Evolutionary conservation across 2,888 invertebrate genomes (phyloP), one percentile per base, ranked within the genome.

Genomic region (Apotomis turbidana): DNA sequence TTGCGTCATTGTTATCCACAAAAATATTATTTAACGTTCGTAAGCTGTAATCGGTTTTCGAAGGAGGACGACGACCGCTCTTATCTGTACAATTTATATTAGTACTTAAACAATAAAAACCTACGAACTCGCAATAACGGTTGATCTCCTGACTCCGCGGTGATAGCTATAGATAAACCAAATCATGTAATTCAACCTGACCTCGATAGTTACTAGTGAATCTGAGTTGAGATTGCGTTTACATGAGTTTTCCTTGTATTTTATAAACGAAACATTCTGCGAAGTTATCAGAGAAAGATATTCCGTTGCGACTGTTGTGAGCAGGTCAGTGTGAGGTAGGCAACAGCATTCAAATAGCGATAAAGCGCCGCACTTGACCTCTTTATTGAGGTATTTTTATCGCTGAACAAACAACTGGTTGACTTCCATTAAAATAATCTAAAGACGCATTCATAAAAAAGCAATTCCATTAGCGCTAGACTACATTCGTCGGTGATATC

Each of bases 281-380:
- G 46, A 54, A 38, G 36, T 5, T 49, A 4, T 27, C 27, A 52
- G 15, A 27, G 57, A 49, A 70, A 58, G 15, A 51, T 66, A 27
- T 54, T 55, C 51, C 60, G 49, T 57, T 55, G 41, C 44, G 52
- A 71, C n/a, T 68, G 61, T 57, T 27, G 79, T 81, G 82, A 78
- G 79, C 80, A 84, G 87, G 85, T 84, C 86, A 86, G 85, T 87
- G 83, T 81, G 63, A 71, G 71, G 64, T 77, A 80, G 81, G 83
- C 80, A 84, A 84, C 82, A 85, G 77, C 79, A 67, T 71, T 78
- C 78, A 64, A 74, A 68, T 66, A 44, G 64, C 68, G 64, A 85
- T 86, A 84, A 84, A 85, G 80, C 77, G 75, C 75, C 81, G 85
- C 85, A 83, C 87, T 90, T 90, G 88, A 88, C 89, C 89, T 84